Base-by-base conservation (phyloP, 2,797 vertebrate genomes). In the Danio jaintianensis region DNA sequence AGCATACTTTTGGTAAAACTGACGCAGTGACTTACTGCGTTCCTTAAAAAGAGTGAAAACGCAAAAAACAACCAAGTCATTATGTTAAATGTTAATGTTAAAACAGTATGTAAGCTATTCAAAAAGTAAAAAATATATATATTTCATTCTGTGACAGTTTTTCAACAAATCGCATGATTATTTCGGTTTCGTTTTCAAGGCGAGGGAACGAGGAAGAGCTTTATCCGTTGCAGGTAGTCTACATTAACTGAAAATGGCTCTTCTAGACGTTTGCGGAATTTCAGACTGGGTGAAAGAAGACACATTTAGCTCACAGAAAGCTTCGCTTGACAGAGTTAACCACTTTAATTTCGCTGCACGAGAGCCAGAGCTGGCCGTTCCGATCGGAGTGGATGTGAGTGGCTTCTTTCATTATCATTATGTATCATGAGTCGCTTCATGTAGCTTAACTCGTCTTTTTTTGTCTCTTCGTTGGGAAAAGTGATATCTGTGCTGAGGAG, bases 201-300 rank as follows among this genome's bases (percentile, higher is more conserved):
- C 45, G 45, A 4, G 53, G 16, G 52, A 53, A 53, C 52, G n/a
- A 53, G 52, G 52, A 53, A 18, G 52, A 18, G 7, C 52, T 18
- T 18, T 53, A 53, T 18, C 52, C 52, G 52, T 53, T 53, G n/a
- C 52, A 53, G 52, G n/a, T 53, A 53, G n/a, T 18, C 52, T 47
- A 53, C n/a, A 53, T 9, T 53, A 18, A 53, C 52, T 53, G 40
- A 69, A 52, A 69, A 69, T 69, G 67, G 67, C 67, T 69, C 67
- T 69, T 29, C 47, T 69, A 13, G 67, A 69, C 67, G 43, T 69
- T 48, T 69, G 67, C 50, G 67, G 67, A 69, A 69, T 69, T 69
- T 69, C 67, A 16, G 67, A 50, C 13, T 69, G 67, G 67, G 43
- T 69, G 11, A 69, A 69, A 36, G 67, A 69, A 15, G 45, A 69